A percentile compares a stretch with the other conserved stretches of the same genome.
phyloP scores from a whole-genome alignment of 2,797 vertebrate genomes.

The Megalops cyprinoides region DNA sequence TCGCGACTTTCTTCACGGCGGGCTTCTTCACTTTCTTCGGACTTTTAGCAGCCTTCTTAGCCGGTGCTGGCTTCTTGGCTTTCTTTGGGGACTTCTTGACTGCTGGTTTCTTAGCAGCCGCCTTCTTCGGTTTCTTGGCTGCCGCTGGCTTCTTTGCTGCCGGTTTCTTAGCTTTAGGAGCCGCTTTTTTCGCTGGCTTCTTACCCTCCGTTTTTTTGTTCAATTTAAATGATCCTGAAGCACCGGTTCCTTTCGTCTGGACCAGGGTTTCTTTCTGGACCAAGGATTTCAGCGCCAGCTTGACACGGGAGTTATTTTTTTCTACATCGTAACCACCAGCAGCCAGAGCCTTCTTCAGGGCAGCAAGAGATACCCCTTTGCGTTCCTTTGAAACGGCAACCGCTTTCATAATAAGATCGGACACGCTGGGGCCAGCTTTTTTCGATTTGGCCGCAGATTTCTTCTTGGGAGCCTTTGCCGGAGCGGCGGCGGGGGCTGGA shows the following conservation, averaged over 20 bases:
- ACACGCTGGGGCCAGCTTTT: conserved; percentile 50
- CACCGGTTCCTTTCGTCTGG: conserved; percentile 62
- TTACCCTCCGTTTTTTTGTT: conserved; percentile 44
- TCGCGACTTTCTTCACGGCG: conserved; percentile 48
- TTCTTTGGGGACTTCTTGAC: conserved; percentile 50
- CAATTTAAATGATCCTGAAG: conserved; percentile 53
- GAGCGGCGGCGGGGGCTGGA: conserved; percentile 44
- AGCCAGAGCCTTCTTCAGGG: conserved; percentile 52
- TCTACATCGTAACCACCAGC: conserved; percentile 68
- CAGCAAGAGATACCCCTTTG: conserved; percentile 51
- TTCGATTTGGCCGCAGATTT: conserved; percentile 43
- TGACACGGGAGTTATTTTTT: conserved; percentile 75
- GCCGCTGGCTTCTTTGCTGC: conserved; percentile 38
- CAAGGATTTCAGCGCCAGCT: conserved; percentile 67
- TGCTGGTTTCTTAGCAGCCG: conserved; percentile 43
- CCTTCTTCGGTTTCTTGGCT: conserved; percentile 50
- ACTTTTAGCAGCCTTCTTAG: conserved; percentile 47
- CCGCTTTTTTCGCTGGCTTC: conserved; percentile 42
- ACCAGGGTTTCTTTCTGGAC: conserved; percentile 70
- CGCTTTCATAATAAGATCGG: conserved; percentile 49
- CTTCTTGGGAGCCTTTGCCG: conserved; percentile 45
- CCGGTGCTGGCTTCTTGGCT: conserved; percentile 50
- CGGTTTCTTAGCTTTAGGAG: conserved; percentile 43
- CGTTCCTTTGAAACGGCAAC: conserved; percentile 54
- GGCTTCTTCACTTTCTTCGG: conserved; percentile 54